Conservation (phyloP, 1,140 invertebrate species). For the Dendroctonus ponderosae region DNA sequence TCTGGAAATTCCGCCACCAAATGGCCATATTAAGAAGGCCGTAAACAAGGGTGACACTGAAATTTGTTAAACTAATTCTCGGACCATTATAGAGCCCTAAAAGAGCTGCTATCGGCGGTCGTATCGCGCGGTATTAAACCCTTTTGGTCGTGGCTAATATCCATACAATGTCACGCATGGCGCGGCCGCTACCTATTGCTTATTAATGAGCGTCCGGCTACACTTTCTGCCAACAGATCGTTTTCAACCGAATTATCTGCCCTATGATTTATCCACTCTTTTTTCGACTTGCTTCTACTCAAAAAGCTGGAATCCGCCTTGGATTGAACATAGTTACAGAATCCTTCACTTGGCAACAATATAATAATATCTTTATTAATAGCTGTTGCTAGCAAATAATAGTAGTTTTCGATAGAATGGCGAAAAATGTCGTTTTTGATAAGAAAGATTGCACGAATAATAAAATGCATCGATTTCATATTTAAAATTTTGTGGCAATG, state of each 20-base stretch:
- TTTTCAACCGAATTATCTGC: too few relatives aligned
- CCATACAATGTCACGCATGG: conserved; percentile 45
- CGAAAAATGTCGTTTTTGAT: too few relatives aligned
- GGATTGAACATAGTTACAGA: too few relatives aligned
- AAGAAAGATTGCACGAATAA: too few relatives aligned
- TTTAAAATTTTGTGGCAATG: too few relatives aligned
- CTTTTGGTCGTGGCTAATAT: conserved; percentile 40
- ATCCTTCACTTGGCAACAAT: too few relatives aligned
- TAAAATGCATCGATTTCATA: too few relatives aligned
- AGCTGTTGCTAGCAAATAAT: too few relatives aligned
- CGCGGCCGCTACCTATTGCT: conserved; percentile 39
- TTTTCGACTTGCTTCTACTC: too few relatives aligned
- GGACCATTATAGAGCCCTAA: conserved; percentile 31
- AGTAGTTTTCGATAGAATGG: too few relatives aligned
- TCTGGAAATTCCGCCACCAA: conserved; percentile 12
- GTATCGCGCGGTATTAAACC: conserved; percentile 31
- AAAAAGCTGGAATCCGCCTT: too few relatives aligned
- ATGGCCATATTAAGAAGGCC: conserved; percentile 20
- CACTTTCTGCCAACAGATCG: conserved; percentile 1
- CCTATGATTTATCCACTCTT: background rate
- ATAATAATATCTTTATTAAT: too few relatives aligned
- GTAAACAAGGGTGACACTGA: conserved; percentile 30
- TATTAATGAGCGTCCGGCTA: conserved; percentile 41
- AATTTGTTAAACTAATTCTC: conserved; percentile 36
- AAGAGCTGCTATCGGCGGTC: conserved; percentile 29